Evolutionary conservation across 23 tunicate genomes (phyloP).

Genomic region (Halocynthia aurantium): DNA sequence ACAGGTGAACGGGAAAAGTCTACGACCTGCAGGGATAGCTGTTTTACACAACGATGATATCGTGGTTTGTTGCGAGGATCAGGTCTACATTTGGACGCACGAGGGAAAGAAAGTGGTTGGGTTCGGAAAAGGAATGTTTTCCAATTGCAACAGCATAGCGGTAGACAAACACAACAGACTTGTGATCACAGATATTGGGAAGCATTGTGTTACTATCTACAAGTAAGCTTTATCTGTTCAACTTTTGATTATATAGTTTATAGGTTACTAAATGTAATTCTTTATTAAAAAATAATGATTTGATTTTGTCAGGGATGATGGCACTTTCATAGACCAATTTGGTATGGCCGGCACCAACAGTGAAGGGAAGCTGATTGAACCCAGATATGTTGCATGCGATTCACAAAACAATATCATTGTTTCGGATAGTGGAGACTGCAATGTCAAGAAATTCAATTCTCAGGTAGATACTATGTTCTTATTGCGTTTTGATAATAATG

Average conservation of each 20-base stretch:
- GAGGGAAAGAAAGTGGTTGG: conserved; percentile 81
- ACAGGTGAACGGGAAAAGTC: conserved; percentile 61
- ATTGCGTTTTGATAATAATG: neutral
- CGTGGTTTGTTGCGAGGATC: conserved; percentile 89
- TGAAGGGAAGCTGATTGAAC: conserved; percentile 79
- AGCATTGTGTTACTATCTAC: conserved; percentile 58
- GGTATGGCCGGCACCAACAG: conserved; percentile 18
- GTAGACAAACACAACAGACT: conserved; percentile 63
- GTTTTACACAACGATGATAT: conserved; percentile 80
- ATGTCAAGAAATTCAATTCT: conserved; percentile 67
- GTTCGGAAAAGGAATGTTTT: conserved; percentile 78
- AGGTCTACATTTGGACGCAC: conserved; percentile 89
- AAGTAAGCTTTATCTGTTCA: conserved; percentile 36
- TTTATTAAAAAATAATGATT: too few relatives aligned
- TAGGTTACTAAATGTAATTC: too few relatives aligned
- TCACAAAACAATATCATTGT: conserved; percentile 89
- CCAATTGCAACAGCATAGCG: conserved; percentile 83
- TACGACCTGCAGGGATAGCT: conserved; percentile 79
- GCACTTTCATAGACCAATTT: conserved; percentile 8
- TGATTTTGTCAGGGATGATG: conserved; percentile 8
- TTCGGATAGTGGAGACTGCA: conserved; percentile 95
- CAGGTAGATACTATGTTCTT: conserved; percentile 32
- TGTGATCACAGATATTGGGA: conserved; percentile 72
- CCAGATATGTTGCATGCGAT: conserved; percentile 89
- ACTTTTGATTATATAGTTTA: too few relatives aligned